Evolutionary conservation across 1,140 invertebrate genomes (phyloP).

Genomic region (Ladona fulva): DNA sequence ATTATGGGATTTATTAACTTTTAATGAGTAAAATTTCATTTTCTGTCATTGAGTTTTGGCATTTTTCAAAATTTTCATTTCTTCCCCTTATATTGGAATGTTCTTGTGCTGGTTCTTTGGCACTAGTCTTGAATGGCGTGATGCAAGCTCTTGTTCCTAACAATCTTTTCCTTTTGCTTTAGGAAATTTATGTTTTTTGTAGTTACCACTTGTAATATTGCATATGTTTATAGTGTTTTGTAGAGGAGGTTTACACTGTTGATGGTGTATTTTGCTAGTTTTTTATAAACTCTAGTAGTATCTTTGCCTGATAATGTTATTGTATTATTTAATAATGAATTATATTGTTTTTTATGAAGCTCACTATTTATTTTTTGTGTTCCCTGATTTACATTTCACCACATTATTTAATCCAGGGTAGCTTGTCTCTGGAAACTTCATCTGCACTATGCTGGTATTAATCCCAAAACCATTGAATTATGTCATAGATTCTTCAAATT

Average conservation of each 20-base stretch:
- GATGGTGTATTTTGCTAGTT: not conserved
- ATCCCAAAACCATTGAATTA: too few relatives aligned
- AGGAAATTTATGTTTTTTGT: not conserved
- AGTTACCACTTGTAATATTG: not conserved
- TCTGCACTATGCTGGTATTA: too few relatives aligned
- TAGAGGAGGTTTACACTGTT: not conserved
- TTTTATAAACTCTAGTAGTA: not conserved
- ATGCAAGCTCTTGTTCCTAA: not conserved
- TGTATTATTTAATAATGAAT: slow-evolving; percentile 2
- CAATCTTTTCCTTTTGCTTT: not conserved
- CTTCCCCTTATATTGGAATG: not conserved
- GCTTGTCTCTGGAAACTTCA: too few relatives aligned
- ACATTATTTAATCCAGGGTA: too few relatives aligned
- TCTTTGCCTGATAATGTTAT: not conserved
- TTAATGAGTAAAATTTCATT: not conserved
- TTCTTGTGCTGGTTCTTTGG: not conserved
- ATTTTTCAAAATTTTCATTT: not conserved
- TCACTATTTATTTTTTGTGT: not conserved
- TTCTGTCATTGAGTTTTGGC: not conserved
- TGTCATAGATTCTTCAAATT: too few relatives aligned
- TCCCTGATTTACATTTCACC: not conserved
- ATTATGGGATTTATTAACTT: too few relatives aligned
- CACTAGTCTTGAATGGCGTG: not conserved
- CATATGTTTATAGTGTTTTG: not conserved
- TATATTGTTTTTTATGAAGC: not conserved